Percentiles rank a stretch among this genome's conserved stretches.
Evolutionary conservation across 1,140 invertebrate species (phyloP).

Genomic region (Periplaneta americana): DNA sequence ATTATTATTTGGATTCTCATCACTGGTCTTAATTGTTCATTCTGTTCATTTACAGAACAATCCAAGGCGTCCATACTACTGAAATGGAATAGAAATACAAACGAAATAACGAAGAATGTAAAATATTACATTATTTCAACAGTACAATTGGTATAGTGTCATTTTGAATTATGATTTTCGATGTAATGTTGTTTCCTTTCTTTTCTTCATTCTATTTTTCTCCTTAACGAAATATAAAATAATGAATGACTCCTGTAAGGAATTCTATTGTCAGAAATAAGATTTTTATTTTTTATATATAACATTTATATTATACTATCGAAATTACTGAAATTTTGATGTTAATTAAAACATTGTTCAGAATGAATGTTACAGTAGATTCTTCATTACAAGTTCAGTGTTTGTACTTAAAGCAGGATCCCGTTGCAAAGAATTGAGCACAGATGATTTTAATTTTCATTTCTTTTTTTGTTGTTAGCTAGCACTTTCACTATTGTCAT

Average conservation of each 20-base stretch:
- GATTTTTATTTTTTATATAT: not conserved
- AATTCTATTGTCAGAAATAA: not conserved
- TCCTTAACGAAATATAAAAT: too few species aligned
- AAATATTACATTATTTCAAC: not conserved
- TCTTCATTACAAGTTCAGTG: too few species aligned
- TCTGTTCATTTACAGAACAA: not conserved
- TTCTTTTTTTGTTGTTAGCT: not conserved
- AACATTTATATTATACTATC: not conserved
- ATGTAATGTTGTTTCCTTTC: not conserved
- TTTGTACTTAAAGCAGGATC: not conserved
- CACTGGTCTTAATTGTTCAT: not conserved
- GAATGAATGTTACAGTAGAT: not conserved
- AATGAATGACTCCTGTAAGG: not conserved
- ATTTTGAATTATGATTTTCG: not conserved
- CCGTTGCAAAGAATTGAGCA: not conserved
- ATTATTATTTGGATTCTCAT: not conserved
- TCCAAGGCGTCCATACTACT: constrained; percentile 8
- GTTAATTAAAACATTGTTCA: not conserved
- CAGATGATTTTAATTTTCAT: not conserved
- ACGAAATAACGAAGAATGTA: not conserved
- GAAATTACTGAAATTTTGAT: not conserved
- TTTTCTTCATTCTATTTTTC: too few species aligned
- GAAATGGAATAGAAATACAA: not conserved
- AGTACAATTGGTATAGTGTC: not conserved
- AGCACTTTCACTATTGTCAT: not conserved